A percentile compares a stretch with the other conserved stretches of the same genome.
Evolutionary conservation across 2,113 vertebrate species (phyloP).

Genomic region (Ceyx margarethae): DNA sequence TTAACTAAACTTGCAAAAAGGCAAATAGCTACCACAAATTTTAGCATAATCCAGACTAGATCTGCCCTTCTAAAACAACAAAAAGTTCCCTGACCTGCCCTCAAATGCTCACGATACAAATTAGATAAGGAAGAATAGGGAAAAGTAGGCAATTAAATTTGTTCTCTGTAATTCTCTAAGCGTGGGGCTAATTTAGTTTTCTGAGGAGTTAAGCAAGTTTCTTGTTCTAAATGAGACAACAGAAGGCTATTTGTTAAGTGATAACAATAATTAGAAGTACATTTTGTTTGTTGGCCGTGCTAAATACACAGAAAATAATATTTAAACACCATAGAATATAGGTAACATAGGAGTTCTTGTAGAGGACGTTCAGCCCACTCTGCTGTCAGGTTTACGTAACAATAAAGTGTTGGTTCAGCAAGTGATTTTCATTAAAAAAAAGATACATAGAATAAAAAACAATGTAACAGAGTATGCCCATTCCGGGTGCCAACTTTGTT

Average conservation of each 20-base stretch:
- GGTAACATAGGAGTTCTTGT: neutral
- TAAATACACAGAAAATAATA: neutral
- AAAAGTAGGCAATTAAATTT: conserved; percentile 13
- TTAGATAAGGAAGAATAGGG: neutral
- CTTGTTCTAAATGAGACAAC: conserved; percentile 11
- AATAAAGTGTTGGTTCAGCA: neutral
- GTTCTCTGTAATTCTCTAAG: neutral
- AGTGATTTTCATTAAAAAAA: neutral
- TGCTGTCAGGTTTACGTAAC: neutral
- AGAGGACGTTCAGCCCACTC: neutral
- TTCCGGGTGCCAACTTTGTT: neutral
- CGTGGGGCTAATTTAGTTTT: conserved; percentile 13
- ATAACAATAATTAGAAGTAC: neutral
- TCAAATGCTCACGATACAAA: neutral
- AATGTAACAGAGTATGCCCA: neutral
- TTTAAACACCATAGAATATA: neutral
- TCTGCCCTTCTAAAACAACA: neutral
- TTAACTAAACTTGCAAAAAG: neutral
- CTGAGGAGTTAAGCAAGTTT: conserved; percentile 20
- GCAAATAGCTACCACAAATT: neutral
- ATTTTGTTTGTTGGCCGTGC: neutral
- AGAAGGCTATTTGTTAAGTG: neutral
- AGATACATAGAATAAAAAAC: neutral
- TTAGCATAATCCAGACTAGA: neutral
- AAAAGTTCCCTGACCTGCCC: neutral